These are phyloP conservation scores for Melipona bicolor DNA, from an alignment of 2,888 invertebrate species.

Conservation along the genomic window DNA sequence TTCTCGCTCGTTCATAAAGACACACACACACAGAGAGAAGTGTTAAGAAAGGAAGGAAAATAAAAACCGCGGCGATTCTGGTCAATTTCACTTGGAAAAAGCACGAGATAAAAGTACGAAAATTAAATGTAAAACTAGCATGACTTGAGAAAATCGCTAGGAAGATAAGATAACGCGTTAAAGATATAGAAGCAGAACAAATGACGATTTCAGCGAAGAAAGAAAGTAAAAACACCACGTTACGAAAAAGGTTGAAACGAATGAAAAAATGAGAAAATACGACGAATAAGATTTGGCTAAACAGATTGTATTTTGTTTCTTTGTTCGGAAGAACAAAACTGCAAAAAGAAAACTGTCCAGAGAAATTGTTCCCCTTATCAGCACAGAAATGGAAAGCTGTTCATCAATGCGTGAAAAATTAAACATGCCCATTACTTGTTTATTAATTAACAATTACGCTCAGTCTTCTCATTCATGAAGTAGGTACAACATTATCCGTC, in stretches of 20 bases:
- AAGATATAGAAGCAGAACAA: background rate
- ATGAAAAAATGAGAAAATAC: background rate
- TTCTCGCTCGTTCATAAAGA: background rate
- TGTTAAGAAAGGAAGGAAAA: background rate
- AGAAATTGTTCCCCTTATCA: background rate
- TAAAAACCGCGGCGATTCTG: background rate
- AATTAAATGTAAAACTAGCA: slow-evolving; percentile 34
- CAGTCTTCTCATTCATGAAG: background rate
- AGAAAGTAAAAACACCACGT: background rate
- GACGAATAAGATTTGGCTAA: background rate
- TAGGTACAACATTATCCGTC: background rate
- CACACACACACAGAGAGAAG: background rate
- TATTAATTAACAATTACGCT: background rate
- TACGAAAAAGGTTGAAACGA: background rate
- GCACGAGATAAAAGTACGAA: background rate
- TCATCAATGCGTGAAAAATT: no score
- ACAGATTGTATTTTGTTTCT: background rate
- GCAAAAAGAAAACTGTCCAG: no score
- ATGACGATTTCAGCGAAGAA: background rate
- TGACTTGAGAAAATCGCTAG: background rate
- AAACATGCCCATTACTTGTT: background rate
- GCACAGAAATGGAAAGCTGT: background rate
- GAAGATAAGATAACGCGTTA: slow-evolving; percentile 3
- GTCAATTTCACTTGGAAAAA: background rate
- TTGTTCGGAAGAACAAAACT: background rate